Conservation (phyloP, 2,888 invertebrate genomes). For the Proisotoma minuta region DNA sequence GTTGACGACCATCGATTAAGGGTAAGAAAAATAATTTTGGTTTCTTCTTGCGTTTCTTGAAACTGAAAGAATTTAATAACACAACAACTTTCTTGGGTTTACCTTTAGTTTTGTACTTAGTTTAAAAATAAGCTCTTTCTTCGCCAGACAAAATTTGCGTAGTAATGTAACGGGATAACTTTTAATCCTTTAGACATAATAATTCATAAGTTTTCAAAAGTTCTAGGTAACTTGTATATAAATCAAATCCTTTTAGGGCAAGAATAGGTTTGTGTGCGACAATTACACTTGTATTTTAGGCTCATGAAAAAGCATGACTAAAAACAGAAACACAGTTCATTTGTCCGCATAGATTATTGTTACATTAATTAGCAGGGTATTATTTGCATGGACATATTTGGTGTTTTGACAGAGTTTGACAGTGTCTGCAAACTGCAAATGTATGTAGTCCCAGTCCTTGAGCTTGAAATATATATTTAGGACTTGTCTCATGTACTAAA, state of each 20-base stretch:
- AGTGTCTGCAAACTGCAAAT: not conserved
- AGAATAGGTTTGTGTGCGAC: not conserved
- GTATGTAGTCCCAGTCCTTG: no score
- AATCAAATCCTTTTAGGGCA: not conserved
- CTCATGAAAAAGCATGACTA: not conserved
- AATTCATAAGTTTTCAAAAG: no score
- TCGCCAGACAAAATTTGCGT: no score
- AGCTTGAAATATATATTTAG: no score
- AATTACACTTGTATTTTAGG: not conserved
- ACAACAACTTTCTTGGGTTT: not conserved
- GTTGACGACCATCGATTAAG: slow-evolving; percentile 82
- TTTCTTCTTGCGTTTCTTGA: not conserved
- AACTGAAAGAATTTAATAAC: not conserved
- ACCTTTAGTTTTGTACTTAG: not conserved
- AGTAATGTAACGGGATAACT: no score
- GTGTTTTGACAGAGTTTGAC: not conserved
- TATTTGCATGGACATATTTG: not conserved
- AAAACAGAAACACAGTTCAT: not conserved
- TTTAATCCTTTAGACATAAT: no score
- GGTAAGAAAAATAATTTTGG: slow-evolving; percentile 59
- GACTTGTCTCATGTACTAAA: no score
- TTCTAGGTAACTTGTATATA: no score
- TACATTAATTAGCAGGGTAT: slow-evolving; percentile 8
- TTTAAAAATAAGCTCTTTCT: no score
- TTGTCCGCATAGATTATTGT: not conserved